Evolutionary conservation across 2,113 vertebrate genomes (phyloP), one percentile per base, ranked within the genome.

Genomic region (Amphiprion percula): DNA sequence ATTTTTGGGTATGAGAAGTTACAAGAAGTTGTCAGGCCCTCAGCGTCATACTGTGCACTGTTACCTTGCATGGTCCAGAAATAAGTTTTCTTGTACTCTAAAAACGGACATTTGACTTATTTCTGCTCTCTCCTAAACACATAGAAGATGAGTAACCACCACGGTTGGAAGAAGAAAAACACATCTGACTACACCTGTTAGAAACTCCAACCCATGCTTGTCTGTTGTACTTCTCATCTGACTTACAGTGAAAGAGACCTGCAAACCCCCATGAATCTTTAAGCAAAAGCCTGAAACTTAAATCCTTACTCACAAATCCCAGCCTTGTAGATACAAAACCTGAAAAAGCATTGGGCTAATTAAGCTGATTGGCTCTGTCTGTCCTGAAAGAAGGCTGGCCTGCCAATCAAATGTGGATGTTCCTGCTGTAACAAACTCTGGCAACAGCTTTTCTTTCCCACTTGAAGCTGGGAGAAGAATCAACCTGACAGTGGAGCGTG

Each of bases 281-380:
- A 77, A 89, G 88, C 88, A 87, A 84, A 75, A 69, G 71, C 23
- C 60, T 74, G 68, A 83, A 90, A 83, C 85, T 85, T 83, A 80
- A 90, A 87, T 79, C 87, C 81, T 76, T n/a, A 66, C 83, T 82
- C 83, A 80, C 90, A 88, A 91, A 93, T 89, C 90, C 83, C 70
- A 71, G 75, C 77, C 82, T 84, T 77, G 90, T 89, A 87, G 82
- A 88, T 82, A 92, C 84, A 87, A 89, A 90, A 92, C 76, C 86
- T 80, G 66, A 80, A 84, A 88, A 84, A 82, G 74, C 80, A 77
- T 79, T 0, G 75, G 58, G 79, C 88, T 93, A 90, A 93, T 92
- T 90, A 93, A 90, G 79, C 87, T 85, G 87, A 94, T 93, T 93
- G 92, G 87, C 89, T 87, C 64, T 4, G 66, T 92, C 88, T 86